phyloP scores from a whole-genome alignment of 2,797 vertebrate genomes.

The Rhinogobio ventralis region DNA sequence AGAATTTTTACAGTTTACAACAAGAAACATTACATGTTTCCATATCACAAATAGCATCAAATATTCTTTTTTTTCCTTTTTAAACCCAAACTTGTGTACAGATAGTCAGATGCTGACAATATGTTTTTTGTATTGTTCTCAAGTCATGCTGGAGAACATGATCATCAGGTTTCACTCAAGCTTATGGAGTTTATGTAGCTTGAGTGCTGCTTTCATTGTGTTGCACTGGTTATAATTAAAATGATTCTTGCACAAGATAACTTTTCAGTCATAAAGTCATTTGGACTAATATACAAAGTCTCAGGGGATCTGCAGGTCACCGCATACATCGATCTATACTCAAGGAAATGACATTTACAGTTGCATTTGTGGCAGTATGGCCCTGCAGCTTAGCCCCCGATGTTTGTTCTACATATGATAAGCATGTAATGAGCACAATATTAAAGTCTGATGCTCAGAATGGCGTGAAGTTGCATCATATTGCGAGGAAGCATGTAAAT shows the following conservation, averaged over 20 bases:
- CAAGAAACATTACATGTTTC: not conserved
- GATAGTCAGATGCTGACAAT: not conserved
- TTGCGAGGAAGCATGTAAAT: not conserved
- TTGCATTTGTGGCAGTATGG: not conserved
- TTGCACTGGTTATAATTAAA: conserved; percentile 6
- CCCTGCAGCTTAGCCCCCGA: too few relatives aligned
- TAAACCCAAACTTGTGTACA: not conserved
- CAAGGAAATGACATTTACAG: not conserved
- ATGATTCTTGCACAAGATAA: not conserved
- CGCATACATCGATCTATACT: not conserved
- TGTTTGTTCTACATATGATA: not conserved
- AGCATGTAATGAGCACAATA: not conserved
- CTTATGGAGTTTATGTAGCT: not conserved
- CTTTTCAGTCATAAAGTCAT: not conserved
- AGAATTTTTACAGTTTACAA: not conserved
- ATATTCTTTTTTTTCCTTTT: too few relatives aligned
- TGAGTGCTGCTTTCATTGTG: not conserved
- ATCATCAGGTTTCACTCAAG: not conserved
- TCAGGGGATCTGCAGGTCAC: not conserved
- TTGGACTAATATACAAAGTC: not conserved
- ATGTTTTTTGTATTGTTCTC: not conserved
- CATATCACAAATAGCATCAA: not conserved
- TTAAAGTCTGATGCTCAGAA: not conserved
- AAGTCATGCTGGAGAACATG: not conserved
- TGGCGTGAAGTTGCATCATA: not conserved